Conservation (phyloP, 1,140 invertebrate species). For the Zaprionus lachaisei region DNA sequence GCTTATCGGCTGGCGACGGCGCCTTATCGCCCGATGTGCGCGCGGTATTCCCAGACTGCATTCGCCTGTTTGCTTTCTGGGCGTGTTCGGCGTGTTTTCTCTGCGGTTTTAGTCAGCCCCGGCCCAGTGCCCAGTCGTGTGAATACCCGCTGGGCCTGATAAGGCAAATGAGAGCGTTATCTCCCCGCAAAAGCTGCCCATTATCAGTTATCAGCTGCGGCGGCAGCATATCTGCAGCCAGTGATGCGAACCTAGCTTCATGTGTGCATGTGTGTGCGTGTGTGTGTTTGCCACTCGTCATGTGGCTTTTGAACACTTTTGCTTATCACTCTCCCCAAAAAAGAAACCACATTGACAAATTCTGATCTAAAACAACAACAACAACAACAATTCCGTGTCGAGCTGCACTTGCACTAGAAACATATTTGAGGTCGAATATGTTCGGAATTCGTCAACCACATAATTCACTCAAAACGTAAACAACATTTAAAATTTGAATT, state of each 20-base stretch:
- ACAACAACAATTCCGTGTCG: not conserved
- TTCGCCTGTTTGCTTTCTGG: conserved; percentile 29
- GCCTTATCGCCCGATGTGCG: conserved; percentile 42
- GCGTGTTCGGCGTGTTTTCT: conserved; percentile 18
- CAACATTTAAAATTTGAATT: not conserved
- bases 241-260: conserved; percentile 2
- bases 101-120: not conserved
- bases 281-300: not conserved
- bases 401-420: not conserved
- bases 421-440: conserved; percentile 1
- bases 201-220: conserved; percentile 31
- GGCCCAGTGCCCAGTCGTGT: conserved; percentile 18
- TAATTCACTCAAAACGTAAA: not conserved
- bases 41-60: conserved; percentile 62
- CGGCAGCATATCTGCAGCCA: conserved; percentile 36
- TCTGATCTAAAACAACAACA: not conserved
- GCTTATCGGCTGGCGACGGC: conserved; percentile 22
- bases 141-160: conserved; percentile 37
- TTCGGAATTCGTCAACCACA: not conserved
- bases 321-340: conserved; percentile 2
- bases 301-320: conserved; percentile 3
- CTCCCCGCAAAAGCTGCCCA: conserved; percentile 28
- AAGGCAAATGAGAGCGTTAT: conserved; percentile 16
- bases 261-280: not conserved
- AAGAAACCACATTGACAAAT: conserved; percentile 21